A percentile compares a stretch with the other conserved stretches of the same genome.
Conservation (phyloP, 2,113 vertebrate genomes). For the Calypte anna region DNA sequence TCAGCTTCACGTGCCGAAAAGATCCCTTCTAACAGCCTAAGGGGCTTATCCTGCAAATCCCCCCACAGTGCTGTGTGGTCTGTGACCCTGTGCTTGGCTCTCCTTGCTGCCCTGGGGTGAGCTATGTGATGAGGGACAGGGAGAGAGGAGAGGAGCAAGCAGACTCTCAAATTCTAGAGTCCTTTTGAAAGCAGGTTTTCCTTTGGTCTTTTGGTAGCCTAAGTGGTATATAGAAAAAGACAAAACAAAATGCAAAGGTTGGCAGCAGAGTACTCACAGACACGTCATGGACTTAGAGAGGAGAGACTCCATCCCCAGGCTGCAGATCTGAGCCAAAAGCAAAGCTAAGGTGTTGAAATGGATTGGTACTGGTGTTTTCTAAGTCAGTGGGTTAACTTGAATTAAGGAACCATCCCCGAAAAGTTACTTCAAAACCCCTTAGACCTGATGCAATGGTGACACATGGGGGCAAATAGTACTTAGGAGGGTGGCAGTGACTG, state of each 20-base stretch:
- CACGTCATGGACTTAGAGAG: neutral
- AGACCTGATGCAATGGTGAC: neutral
- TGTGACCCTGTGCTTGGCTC: neutral
- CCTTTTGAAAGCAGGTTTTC: neutral
- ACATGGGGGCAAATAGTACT: neutral
- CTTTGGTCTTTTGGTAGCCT: neutral
- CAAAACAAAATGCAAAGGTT: neutral
- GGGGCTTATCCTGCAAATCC: neutral
- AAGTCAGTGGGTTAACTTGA: neutral
- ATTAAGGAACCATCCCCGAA: neutral
- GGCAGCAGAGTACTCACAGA: neutral
- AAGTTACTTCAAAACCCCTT: neutral
- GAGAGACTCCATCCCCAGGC: neutral
- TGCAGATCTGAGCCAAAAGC: neutral
- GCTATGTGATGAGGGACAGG: neutral
- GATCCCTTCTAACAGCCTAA: neutral
- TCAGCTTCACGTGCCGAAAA: neutral
- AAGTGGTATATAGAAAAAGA: neutral
- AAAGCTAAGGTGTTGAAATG: neutral
- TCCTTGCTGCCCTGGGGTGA: neutral
- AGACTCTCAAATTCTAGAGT: neutral
- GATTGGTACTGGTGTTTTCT: neutral
- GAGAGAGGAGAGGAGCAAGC: neutral
- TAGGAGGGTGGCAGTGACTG: neutral
- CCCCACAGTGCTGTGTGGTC: neutral